These are phyloP conservation scores for Anableps anableps DNA, from an alignment of 2,797 vertebrate species.

Conservation along the genomic window DNA sequence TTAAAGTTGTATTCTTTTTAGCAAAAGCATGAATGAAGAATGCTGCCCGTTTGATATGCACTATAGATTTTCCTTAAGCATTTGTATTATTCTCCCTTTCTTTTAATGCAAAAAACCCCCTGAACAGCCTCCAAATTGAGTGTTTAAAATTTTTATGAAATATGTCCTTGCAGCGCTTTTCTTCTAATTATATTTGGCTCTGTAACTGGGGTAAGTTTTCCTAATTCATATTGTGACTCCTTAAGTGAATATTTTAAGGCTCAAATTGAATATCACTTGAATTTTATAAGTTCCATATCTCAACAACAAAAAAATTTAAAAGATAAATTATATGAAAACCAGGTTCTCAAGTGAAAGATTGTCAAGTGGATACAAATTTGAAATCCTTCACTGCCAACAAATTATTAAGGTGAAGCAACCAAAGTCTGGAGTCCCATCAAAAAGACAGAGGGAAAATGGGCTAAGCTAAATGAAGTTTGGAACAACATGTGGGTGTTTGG, in stretches of 20 bases:
- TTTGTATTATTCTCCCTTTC: constrained; percentile 60
- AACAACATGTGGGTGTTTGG: constrained; percentile 32
- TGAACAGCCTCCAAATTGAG: constrained; percentile 64
- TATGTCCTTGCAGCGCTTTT: constrained; percentile 71
- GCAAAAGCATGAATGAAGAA: constrained; percentile 51
- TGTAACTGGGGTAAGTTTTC: constrained; percentile 71
- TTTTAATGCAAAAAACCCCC: constrained; percentile 61
- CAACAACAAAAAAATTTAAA: constrained; percentile 22
- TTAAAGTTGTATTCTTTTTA: constrained; percentile 39
- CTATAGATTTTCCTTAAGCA: constrained; percentile 58
- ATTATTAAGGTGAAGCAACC: constrained; percentile 28
- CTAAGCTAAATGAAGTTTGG: constrained; percentile 32
- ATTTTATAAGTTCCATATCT: constrained; percentile 46
- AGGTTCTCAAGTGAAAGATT: constrained; percentile 26
- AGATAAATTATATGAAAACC: constrained; percentile 33
- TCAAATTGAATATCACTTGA: constrained; percentile 63
- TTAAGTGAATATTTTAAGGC: constrained; percentile 67
- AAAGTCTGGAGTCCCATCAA: constrained; percentile 10
- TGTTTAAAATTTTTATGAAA: constrained; percentile 76
- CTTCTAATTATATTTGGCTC: constrained; percentile 72
- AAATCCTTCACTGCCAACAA: constrained; percentile 14
- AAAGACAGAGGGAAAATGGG: constrained; percentile 37
- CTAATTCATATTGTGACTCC: constrained; percentile 61
- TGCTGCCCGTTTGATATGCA: constrained; percentile 58
- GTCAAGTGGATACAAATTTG: constrained; percentile 22